Evolutionary conservation across 2,797 vertebrate species (phyloP).

Genomic region (Salmo trutta): DNA sequence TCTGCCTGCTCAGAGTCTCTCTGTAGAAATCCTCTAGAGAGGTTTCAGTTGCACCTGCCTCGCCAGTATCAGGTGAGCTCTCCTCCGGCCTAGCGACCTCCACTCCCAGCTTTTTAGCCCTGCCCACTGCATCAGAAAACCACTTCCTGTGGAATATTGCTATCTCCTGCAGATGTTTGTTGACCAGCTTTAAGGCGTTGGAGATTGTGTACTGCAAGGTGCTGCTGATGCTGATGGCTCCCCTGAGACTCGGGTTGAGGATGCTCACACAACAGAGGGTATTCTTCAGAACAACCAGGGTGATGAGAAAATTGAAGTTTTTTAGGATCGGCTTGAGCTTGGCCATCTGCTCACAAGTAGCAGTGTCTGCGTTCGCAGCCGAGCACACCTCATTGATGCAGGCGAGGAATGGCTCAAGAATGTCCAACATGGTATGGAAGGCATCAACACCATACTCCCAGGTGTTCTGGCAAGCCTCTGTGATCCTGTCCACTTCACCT

Average conservation of each 20-base stretch:
- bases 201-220: constrained; percentile 92
- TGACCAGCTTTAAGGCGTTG: constrained; percentile 93
- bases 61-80: constrained; percentile 66
- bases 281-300: constrained; percentile 91
- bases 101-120: constrained; percentile 88
- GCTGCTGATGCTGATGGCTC: constrained; percentile 90
- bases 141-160: constrained; percentile 95
- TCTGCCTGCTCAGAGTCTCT: constrained; percentile 85
- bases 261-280: constrained; percentile 95
- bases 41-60: constrained; percentile 71
- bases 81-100: constrained; percentile 84
- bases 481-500: constrained; percentile 85
- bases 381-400: constrained; percentile 86
- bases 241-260: constrained; percentile 95
- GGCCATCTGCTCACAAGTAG: constrained; percentile 79
- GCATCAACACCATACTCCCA: constrained; percentile 91
- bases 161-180: constrained; percentile 95
- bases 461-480: constrained; percentile 79
- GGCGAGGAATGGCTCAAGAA: constrained; percentile 88
- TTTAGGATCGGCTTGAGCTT: constrained; percentile 86
- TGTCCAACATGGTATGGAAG: constrained; percentile 91
- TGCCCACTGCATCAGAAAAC: constrained; percentile 90
- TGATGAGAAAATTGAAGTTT: constrained; percentile 95
- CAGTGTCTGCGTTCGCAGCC: constrained; percentile 78
- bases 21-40: constrained; percentile 91